phyloP scores from a whole-genome alignment of 2,888 invertebrate species.

The Agriopis leucophaearia region DNA sequence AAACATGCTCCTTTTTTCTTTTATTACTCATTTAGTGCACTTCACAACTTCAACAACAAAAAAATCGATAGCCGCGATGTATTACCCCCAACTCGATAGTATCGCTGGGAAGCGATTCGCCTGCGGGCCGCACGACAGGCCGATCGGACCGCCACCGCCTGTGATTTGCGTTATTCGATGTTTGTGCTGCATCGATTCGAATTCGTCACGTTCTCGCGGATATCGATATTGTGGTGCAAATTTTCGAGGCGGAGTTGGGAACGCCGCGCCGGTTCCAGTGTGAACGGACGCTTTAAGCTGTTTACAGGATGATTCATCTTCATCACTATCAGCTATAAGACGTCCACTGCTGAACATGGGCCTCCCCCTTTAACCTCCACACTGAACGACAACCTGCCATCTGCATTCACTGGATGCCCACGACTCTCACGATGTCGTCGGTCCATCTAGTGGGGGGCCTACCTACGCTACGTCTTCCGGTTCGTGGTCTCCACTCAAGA shows the following conservation, averaged over 20 bases:
- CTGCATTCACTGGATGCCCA: too few relatives aligned
- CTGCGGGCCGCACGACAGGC: constrained; percentile 63
- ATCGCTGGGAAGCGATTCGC: constrained; percentile 50
- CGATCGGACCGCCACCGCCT: constrained; percentile 65
- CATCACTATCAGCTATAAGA: too few relatives aligned
- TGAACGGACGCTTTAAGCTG: constrained; percentile 48
- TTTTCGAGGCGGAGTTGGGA: constrained; percentile 69
- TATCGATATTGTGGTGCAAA: constrained; percentile 65
- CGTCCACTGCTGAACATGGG: too few relatives aligned
- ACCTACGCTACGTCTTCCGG: too few relatives aligned
- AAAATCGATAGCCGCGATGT: constrained; percentile 45
- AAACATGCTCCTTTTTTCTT: too few relatives aligned
- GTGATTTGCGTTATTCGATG: constrained; percentile 69
- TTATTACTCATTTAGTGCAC: too few relatives aligned
- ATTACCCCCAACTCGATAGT: constrained; percentile 42
- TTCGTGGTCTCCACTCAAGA: too few relatives aligned
- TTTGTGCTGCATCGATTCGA: constrained; percentile 69
- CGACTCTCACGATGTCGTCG: too few relatives aligned
- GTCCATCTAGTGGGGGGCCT: too few relatives aligned
- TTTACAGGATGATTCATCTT: constrained; percentile 42
- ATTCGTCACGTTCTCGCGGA: constrained; percentile 73
- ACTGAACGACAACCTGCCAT: too few relatives aligned
- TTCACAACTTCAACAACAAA: too few relatives aligned
- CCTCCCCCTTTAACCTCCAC: too few relatives aligned
- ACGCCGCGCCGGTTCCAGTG: constrained; percentile 61